Evolutionary conservation across 2,888 invertebrate genomes (phyloP).

Genomic region (Cephus pulcher): DNA sequence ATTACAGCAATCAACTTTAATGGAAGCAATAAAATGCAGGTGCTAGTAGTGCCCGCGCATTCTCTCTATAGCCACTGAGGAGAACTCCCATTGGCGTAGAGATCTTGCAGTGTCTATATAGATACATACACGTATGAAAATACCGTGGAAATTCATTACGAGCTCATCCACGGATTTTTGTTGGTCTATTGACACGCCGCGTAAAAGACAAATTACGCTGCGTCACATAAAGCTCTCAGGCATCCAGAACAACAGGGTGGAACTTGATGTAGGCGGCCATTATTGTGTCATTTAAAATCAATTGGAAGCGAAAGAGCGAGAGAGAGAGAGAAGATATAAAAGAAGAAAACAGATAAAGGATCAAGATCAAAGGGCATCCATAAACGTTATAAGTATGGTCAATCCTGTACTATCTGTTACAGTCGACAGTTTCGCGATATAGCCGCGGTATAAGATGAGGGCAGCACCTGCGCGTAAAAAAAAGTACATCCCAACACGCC

Average conservation of each 20-base stretch:
- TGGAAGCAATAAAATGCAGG: slow-evolving; percentile 55
- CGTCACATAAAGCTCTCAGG: too few species aligned
- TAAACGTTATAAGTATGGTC: too few species aligned
- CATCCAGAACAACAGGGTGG: too few species aligned
- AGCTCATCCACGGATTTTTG: not conserved
- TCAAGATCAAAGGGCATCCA: too few species aligned
- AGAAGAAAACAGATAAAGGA: too few species aligned
- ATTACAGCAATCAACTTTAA: slow-evolving; percentile 54
- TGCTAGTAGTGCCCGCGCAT: slow-evolving; percentile 41
- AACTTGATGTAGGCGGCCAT: too few species aligned
- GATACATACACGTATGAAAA: too few species aligned
- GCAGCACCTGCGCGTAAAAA: too few species aligned
- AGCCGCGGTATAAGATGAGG: too few species aligned
- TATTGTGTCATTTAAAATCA: not conserved
- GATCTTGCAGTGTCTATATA: not conserved
- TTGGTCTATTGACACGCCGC: not conserved
- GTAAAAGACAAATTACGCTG: slow-evolving; percentile 4
- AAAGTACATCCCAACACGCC: not conserved
- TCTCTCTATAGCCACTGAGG: slow-evolving; percentile 21
- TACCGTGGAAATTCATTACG: too few species aligned
- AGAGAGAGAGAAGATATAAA: slow-evolving; percentile 8
- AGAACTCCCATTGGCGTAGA: slow-evolving; percentile 29
- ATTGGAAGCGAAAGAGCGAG: not conserved
- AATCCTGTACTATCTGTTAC: too few species aligned
- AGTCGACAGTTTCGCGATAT: too few species aligned